Base-by-base conservation (phyloP, 2,888 invertebrate species). In the Esperia sulphurella region DNA sequence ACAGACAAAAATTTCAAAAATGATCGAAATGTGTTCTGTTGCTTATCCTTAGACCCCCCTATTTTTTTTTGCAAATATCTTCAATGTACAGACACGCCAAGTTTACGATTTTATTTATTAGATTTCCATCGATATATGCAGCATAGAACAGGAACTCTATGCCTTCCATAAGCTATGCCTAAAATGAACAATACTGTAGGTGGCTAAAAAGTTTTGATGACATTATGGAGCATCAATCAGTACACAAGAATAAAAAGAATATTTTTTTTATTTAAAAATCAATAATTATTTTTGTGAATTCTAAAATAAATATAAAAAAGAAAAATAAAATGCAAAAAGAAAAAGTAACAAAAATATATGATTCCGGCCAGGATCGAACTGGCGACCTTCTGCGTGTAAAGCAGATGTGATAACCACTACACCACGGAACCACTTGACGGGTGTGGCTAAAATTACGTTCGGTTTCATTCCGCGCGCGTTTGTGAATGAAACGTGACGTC, bases 391-490 rank as follows among this genome's bases (percentile, higher is more conserved):
- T 85, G 85, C 85, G 84, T 85, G 85, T 85, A 84, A 94, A 94
- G 94, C 94, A 94, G 94, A 94, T 94, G 94, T 94, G 94, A 94
- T 94, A 94, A 94, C 94, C 94, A 93, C 94, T 95, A 94, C 94
- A 94, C 94, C 94, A 94, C 94, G 93, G 92, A 94, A 94, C 83
- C 84, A 41, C 57, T 58, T 74, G 53, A 0, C 39, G 0, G 0
- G 8, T 0, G 0, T 0, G 10, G n/a, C 49, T 21, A 65, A 70
- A 67, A 62, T 61, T 43, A 44, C 45, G 47, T 4, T 31, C 47
- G 29, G 21, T 21, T 21, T 21, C 37, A 9, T 47, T 35, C 21
- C 33, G 38, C 44, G 14, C 10, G 43, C 51, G 49, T 40, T 42
- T 41, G 41, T 38, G 14, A 8, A 4, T 14, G 9, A 35, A 37